Conservation (phyloP, 2,888 invertebrate species). For the Liodrosophila aerea region DNA sequence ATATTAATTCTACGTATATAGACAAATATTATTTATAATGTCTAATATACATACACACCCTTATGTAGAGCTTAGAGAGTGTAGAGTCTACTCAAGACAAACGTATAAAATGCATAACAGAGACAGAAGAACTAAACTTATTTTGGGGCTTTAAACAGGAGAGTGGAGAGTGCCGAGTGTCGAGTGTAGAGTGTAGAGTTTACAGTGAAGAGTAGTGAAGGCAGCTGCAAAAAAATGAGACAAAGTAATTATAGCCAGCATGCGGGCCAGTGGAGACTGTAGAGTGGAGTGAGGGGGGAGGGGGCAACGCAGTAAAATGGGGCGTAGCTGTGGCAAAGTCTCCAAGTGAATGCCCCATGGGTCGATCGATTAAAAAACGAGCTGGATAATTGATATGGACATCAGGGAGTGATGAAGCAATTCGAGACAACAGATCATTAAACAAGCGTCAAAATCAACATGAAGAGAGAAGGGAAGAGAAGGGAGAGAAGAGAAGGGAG, state of each 20-base stretch:
- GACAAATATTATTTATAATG: too few relatives aligned
- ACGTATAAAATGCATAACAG: too few relatives aligned
- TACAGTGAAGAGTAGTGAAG: too few relatives aligned
- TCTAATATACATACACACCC: too few relatives aligned
- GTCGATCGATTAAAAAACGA: neutral
- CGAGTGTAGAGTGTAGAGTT: neutral
- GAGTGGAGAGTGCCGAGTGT: neutral
- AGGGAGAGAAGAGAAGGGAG: too few relatives aligned
- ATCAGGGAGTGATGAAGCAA: slow-evolving; percentile 25
- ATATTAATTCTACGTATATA: too few relatives aligned
- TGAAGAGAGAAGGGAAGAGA: neutral
- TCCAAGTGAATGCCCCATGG: too few relatives aligned
- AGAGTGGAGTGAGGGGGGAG: neutral
- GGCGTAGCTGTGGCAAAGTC: neutral
- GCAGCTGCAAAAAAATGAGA: slow-evolving; percentile 3
- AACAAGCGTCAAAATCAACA: neutral
- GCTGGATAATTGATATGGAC: slow-evolving; percentile 20
- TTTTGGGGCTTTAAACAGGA: too few relatives aligned
- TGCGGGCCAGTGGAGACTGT: neutral
- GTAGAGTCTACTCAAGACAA: too few relatives aligned
- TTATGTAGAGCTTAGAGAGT: too few relatives aligned
- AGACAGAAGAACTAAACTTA: too few relatives aligned
- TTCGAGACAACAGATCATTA: slow-evolving; percentile 17
- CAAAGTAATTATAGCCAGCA: slow-evolving; percentile 13
- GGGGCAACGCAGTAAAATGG: neutral